phyloP scores from a whole-genome alignment of 2,113 vertebrate genomes.

The Boulengeromyrus knoepffleri region DNA sequence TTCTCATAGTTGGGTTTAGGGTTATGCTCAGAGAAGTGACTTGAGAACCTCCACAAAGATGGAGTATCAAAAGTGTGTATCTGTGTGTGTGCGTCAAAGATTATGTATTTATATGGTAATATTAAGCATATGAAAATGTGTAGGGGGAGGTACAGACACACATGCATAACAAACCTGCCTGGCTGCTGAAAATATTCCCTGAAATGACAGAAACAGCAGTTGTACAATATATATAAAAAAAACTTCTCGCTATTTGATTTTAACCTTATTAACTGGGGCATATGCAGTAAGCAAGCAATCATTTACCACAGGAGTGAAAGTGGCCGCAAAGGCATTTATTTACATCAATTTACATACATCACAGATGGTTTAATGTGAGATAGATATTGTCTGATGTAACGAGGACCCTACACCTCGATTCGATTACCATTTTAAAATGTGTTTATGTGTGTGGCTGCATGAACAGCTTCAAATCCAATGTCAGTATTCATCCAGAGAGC shows the following conservation, averaged over 20 bases:
- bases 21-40: neutral
- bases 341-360: neutral
- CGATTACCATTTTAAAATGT: neutral
- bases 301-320: neutral
- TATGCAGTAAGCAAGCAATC: neutral
- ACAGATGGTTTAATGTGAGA: neutral
- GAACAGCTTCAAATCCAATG: neutral
- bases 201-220: neutral
- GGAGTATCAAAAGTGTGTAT: neutral
- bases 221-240: neutral
- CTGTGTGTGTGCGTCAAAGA: neutral
- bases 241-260: neutral
- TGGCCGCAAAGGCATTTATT: neutral
- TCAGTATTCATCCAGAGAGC: neutral
- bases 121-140: neutral
- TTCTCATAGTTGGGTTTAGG: neutral
- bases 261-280: neutral
- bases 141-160: neutral
- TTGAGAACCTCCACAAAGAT: neutral
- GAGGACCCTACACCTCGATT: neutral
- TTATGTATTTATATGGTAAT: neutral
- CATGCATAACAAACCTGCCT: neutral
- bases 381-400: neutral
- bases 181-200: neutral
- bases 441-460: neutral